A percentile compares a stretch with the other conserved stretches of the same genome.
phyloP scores from a whole-genome alignment of 2,113 vertebrate species.

The Stomatorhinus ivindoensis region DNA sequence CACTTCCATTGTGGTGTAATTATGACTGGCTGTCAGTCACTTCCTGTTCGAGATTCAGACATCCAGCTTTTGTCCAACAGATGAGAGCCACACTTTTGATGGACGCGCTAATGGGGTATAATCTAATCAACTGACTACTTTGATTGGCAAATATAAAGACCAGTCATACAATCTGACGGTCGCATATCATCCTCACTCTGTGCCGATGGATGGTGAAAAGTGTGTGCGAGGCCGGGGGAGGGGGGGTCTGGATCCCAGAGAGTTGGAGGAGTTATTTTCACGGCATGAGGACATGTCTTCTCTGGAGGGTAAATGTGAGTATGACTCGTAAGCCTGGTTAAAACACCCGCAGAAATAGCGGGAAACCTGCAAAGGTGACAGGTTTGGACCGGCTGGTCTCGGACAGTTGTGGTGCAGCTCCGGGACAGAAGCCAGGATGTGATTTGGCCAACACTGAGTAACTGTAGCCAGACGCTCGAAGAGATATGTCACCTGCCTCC shows the following conservation, averaged over 20 bases:
- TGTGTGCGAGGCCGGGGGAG: background rate
- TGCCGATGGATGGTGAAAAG: background rate
- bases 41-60: background rate
- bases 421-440: background rate
- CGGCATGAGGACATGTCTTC: background rate
- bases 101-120: background rate
- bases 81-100: background rate
- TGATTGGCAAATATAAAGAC: background rate
- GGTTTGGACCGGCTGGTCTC: background rate
- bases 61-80: background rate
- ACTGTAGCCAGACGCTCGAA: background rate
- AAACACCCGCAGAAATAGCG: background rate
- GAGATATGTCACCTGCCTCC: background rate
- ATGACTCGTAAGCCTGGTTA: background rate
- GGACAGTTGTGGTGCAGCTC: background rate
- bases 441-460: background rate
- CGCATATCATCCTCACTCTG: background rate
- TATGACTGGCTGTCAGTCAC: background rate
- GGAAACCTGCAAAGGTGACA: background rate
- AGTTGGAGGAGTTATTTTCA: background rate
- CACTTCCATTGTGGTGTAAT: background rate
- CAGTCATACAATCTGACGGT: background rate
- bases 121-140: background rate
- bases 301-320: background rate
- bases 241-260: background rate